Base-by-base conservation (phyloP, 2,888 invertebrate genomes). In the Chymomyza caudatula region DNA sequence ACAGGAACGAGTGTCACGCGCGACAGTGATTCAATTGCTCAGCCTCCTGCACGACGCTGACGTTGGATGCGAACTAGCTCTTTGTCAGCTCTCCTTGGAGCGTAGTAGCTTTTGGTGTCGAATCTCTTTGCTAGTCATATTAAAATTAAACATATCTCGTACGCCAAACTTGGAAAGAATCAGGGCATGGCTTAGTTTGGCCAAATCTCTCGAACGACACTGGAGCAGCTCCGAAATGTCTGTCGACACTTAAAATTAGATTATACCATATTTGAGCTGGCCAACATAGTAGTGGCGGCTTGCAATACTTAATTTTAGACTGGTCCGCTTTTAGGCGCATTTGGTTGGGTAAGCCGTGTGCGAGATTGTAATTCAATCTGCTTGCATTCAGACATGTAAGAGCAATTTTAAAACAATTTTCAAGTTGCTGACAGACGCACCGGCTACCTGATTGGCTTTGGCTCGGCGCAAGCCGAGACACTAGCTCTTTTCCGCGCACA, bases 331-430 rank as follows among this genome's bases (percentile, higher is more conserved):
- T 60, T n/a, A 73, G 76, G 69, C 66, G 70, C 75, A 75, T 74
- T 80, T 80, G 76, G 56, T 63, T 67, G 43, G 43, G 15, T 29
- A 29, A 61, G 52, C 15, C 68, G 67, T 73, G 73, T 42, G 75
- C 74, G 78, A 80, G 77, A 82, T 86, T 88, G 87, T 87, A 88
- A 86, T 88, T 81, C 88, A 87, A 87, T 85, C 88, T 80, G 79
- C 87, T 88, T 86, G 85, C 88, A 88, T 88, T 88, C 87, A 88
- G 87, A 88, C 88, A 88, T 88, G 88, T 87, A 86, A 85, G 87
- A 84, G 88, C 88, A 88, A 88, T 88, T 88, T 88, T 87, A 88
- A 88, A 88, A 88, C 88, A 88, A 88, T 88, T 88, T 88, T 88
- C 88, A 88, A 88, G 80, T 88, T 88, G 86, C 88, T 88, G 88